Percentiles rank a stretch among this genome's conserved stretches.
These are phyloP conservation scores for Mugil cephalus DNA, from an alignment of 2,113 vertebrate species.

Conservation along the genomic window DNA sequence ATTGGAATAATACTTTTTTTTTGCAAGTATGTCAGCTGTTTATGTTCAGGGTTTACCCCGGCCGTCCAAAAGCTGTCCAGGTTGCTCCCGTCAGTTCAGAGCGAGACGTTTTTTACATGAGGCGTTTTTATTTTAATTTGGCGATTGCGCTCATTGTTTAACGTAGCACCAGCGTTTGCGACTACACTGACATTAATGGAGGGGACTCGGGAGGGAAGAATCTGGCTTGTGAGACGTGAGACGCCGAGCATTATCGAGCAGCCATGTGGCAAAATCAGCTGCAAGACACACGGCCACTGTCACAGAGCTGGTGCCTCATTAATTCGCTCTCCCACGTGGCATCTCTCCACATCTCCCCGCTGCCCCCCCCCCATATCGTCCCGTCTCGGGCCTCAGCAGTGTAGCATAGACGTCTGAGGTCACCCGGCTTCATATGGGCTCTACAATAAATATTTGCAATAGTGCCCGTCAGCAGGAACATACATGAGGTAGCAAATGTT, in stretches of 20 bases:
- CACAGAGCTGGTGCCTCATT: constrained; percentile 65
- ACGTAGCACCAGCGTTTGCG: too few relatives aligned
- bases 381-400: constrained; percentile 22
- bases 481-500: neutral
- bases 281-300: constrained; percentile 61
- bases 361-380: constrained; percentile 3
- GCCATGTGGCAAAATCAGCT: constrained; percentile 15
- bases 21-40: too few relatives aligned
- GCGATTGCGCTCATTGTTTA: too few relatives aligned
- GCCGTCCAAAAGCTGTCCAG: too few relatives aligned
- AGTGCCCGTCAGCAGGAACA: constrained; percentile 8
- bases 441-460: constrained; percentile 27
- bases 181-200: constrained; percentile 3
- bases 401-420: constrained; percentile 42
- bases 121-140: too few relatives aligned
- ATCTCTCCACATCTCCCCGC: constrained; percentile 52
- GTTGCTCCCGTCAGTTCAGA: too few relatives aligned
- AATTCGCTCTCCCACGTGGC: constrained; percentile 78
- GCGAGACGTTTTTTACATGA: too few relatives aligned
- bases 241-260: constrained; percentile 2
- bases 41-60: too few relatives aligned
- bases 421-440: constrained; percentile 23
- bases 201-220: neutral
- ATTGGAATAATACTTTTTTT: too few relatives aligned
- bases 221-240: neutral